A percentile compares a stretch with the other conserved stretches of the same genome.
Conservation (phyloP, 2,797 vertebrate species). For the Cryptoblepharus egeriae region DNA sequence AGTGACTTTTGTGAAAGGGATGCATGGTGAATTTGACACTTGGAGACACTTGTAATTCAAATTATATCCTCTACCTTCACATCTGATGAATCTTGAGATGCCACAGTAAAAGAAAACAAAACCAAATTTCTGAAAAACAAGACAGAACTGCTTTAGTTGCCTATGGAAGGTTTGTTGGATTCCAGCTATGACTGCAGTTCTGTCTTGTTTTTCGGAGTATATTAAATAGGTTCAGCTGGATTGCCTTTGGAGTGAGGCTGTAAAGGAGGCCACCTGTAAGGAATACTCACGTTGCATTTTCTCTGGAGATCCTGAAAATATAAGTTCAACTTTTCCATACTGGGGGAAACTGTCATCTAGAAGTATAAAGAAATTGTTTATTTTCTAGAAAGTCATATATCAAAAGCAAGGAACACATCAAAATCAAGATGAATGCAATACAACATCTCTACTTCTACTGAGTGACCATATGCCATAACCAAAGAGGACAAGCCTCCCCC, state of each 20-base stretch:
- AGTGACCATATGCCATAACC: too few relatives aligned
- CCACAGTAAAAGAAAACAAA: too few relatives aligned
- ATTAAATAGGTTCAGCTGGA: not conserved
- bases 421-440: conserved; percentile 2
- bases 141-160: not conserved
- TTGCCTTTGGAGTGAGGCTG: not conserved
- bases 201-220: not conserved
- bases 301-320: conserved; percentile 92
- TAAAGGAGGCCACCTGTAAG: not conserved
- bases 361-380: conserved; percentile 63
- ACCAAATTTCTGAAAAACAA: too few relatives aligned
- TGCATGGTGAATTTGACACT: too few relatives aligned
- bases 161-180: not conserved
- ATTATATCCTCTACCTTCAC: too few relatives aligned
- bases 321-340: conserved; percentile 89
- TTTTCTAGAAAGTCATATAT: not conserved
- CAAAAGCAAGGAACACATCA: not conserved
- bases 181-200: not conserved
- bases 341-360: conserved; percentile 92
- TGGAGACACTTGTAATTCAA: too few relatives aligned
- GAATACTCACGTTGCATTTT: conserved; percentile 85
- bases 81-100: not conserved
- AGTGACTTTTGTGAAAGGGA: too few relatives aligned
- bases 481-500: too few relatives aligned
- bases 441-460: fast-evolving